Conservation (phyloP, 2,888 invertebrate genomes). For the Acleris cristana region DNA sequence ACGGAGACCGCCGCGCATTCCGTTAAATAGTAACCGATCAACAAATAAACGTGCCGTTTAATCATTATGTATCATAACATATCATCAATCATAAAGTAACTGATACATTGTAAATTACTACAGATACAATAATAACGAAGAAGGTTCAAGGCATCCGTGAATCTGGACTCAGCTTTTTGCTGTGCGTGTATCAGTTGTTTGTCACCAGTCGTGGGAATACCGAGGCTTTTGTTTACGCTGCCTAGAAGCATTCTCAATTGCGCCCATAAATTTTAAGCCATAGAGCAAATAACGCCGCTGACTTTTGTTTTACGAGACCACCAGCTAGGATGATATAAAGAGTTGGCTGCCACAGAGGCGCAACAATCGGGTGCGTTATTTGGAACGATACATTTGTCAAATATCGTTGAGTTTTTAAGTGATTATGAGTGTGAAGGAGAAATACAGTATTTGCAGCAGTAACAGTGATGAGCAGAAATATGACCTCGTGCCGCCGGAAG, state of each 20-base stretch:
- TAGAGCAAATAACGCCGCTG: conserved; percentile 62
- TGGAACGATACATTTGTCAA: conserved; percentile 12
- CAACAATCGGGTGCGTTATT: conserved; percentile 41
- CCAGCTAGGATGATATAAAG: conserved; percentile 54
- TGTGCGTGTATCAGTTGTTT: conserved; percentile 55
- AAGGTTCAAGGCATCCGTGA: conserved; percentile 13
- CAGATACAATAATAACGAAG: conserved; percentile 3
- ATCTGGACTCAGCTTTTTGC: conserved; percentile 9
- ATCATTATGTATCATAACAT: neutral
- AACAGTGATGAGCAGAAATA: conserved; percentile 64
- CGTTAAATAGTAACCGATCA: conserved; percentile 1
- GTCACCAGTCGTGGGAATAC: conserved; percentile 71
- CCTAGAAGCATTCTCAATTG: conserved; percentile 59
- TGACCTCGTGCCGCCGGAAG: conserved; percentile 84
- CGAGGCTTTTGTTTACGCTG: conserved; percentile 53
- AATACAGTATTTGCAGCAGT: conserved; percentile 51
- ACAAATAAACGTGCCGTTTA: neutral
- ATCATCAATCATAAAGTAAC: conserved; percentile 1
- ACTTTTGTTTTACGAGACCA: conserved; percentile 61
- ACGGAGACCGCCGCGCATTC: neutral
- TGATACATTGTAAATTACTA: conserved; percentile 13
- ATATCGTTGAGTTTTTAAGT: conserved; percentile 1
- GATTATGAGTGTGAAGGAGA: conserved; percentile 61
- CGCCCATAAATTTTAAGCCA: conserved; percentile 63
- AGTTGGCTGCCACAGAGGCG: conserved; percentile 40